Conservation (phyloP, 64 coral and sea anemone species). For the Actinia equina region DNA sequence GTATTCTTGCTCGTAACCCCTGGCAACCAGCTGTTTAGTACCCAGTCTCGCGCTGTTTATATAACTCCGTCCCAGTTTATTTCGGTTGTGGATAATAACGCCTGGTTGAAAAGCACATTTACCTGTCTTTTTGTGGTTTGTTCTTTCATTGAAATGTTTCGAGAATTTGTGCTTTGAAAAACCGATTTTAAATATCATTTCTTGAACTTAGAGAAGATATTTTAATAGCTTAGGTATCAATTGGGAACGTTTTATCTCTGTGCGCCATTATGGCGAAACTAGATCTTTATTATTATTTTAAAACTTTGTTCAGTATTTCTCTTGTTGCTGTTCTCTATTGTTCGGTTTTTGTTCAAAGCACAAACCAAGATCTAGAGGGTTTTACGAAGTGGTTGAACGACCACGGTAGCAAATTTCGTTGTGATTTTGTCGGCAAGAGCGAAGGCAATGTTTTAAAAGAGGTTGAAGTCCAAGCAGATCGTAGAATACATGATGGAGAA, state of each 20-base stretch:
- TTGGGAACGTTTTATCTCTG: neutral
- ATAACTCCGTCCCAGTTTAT: neutral
- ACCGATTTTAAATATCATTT: neutral
- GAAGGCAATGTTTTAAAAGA: neutral
- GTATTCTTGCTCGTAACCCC: neutral
- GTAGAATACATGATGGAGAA: conserved; percentile 44
- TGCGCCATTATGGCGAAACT: neutral
- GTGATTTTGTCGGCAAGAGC: conserved; percentile 25
- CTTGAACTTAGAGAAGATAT: neutral
- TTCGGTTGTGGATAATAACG: neutral
- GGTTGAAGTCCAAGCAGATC: conserved; percentile 28
- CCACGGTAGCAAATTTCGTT: conserved; percentile 43
- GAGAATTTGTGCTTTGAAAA: neutral
- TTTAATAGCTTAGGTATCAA: neutral
- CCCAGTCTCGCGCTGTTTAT: neutral
- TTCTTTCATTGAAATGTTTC: neutral
- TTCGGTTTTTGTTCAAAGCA: neutral
- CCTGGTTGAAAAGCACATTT: conserved; percentile 21
- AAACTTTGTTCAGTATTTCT: neutral
- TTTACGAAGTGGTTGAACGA: conserved; percentile 56
- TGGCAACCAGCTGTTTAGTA: conserved; percentile 13
- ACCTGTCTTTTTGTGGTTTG: conserved; percentile 10
- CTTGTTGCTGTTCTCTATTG: neutral
- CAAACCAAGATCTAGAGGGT: conserved; percentile 18
- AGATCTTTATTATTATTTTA: neutral